Percentiles rank a stretch among this genome's conserved stretches.
Evolutionary conservation across 2,888 invertebrate species (phyloP).

Genomic region (Volucella bombylans): DNA sequence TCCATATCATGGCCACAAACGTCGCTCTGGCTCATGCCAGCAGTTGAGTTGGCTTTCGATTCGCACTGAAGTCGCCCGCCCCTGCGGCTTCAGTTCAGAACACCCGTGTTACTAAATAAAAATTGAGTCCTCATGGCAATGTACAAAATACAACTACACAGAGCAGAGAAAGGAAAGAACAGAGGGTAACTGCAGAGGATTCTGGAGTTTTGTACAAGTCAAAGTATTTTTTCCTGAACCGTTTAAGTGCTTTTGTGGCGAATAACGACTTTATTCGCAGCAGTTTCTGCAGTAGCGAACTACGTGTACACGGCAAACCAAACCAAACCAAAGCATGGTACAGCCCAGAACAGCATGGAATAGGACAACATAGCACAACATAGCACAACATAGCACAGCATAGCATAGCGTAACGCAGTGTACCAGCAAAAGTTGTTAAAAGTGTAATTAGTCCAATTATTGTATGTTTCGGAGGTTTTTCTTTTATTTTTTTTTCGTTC

Average conservation of each 20-base stretch:
- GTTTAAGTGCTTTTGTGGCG: slow-evolving; percentile 73
- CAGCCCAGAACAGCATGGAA: slow-evolving; percentile 22
- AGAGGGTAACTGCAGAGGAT: background rate
- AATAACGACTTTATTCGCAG: slow-evolving; percentile 73
- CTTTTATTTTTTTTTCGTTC: background rate
- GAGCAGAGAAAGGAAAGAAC: no score
- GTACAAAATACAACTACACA: background rate
- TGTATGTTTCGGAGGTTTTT: slow-evolving; percentile 65
- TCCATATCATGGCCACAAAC: slow-evolving; percentile 74
- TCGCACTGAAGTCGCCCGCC: slow-evolving; percentile 40
- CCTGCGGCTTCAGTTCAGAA: background rate
- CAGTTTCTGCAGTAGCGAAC: slow-evolving; percentile 51
- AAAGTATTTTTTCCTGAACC: slow-evolving; percentile 72
- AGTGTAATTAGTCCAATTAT: slow-evolving; percentile 74
- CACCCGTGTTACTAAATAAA: slow-evolving; percentile 63
- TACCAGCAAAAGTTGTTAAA: slow-evolving; percentile 71
- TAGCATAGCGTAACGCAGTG: slow-evolving; percentile 25
- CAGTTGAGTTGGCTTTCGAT: slow-evolving; percentile 65
- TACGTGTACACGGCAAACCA: slow-evolving; percentile 5
- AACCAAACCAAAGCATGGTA: slow-evolving; percentile 19
- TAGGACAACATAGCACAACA: background rate
- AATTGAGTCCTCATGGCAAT: slow-evolving; percentile 52
- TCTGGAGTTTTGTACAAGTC: slow-evolving; percentile 66
- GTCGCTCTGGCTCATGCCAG: slow-evolving; percentile 35
- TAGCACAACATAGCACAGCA: slow-evolving; percentile 15